phyloP scores from a whole-genome alignment of 2,888 invertebrate species.

The Patella ulyssiponensis region DNA sequence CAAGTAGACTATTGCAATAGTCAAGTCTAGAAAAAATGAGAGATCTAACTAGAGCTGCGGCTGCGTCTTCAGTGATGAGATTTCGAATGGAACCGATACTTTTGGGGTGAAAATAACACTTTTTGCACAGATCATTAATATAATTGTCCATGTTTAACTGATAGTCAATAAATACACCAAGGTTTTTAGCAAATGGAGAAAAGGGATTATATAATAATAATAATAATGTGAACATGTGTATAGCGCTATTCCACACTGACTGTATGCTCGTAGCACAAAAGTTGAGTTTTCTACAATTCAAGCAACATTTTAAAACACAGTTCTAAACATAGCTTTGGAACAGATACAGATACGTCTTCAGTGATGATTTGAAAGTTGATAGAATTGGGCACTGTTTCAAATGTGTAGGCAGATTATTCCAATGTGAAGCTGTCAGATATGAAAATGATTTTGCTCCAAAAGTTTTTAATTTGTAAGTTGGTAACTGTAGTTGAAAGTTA shows the following conservation, averaged over 20 bases:
- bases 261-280: background rate
- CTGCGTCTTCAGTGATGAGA: too few species aligned
- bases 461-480: background rate
- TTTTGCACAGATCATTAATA: too few species aligned
- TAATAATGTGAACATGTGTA: background rate
- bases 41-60: too few species aligned
- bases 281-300: background rate
- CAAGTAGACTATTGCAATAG: too few species aligned
- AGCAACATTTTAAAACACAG: background rate
- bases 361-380: background rate
- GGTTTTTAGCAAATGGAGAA: too few species aligned
- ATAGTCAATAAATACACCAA: too few species aligned
- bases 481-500: too few species aligned
- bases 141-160: too few species aligned
- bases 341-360: background rate
- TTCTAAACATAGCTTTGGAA: background rate
- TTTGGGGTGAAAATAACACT: too few species aligned
- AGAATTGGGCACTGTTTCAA: background rate
- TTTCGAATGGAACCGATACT: too few species aligned
- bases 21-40: too few species aligned
- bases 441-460: background rate
- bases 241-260: background rate
- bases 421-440: background rate
- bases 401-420: background rate
- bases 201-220: background rate